Evolutionary conservation across 2,113 vertebrate genomes (phyloP), one percentile per base, ranked within the genome.

Genomic region (Fregata magnificens): DNA sequence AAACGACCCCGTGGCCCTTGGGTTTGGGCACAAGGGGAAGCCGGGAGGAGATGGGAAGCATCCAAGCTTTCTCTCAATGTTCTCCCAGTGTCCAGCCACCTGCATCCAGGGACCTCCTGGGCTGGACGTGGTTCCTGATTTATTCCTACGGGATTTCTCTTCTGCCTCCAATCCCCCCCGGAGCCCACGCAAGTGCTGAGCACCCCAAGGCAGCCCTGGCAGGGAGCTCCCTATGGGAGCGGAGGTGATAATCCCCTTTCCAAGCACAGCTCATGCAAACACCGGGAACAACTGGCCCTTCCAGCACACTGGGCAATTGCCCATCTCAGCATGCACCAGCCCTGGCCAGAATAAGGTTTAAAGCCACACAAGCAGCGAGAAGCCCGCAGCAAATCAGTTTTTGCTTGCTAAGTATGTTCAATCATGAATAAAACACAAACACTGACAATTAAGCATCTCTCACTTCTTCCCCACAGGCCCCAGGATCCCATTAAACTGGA

Each of bases 401-500:
- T 73, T 12, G 8, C 81, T 83, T 29, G 38, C 77, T 83, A 63
- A 91, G 83, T 58, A 61, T 6, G 52, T 67, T 91, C 84, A 67
- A 12, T 82, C 89, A 90, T 78, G 83, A 95, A 95, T 90, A 97
- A 94, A 93, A 96, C 83, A 91, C 92, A 86, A 95, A 88, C 77
- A 36, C 67, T 55, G 88, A 87, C 88, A 96, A 94, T 95, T 90
- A 96, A 96, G 65, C 82, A 84, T 84, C 93, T 49, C 93, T 90
- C 90, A 28, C 92, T 91, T 50, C 91, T 93, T 95, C 86, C 90
- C 74, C 71, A 47, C 56, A 55, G 93, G 95, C 91, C 95, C 91
- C 93, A 92, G 92, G 96, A 89, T 94, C 96, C 93, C 88, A 95
- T 96, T 88, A 93, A 95, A 88, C 61, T 36, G 88, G 78, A 95